Conservation (phyloP, 2,888 invertebrate species). For the Adineta ricciae region DNA sequence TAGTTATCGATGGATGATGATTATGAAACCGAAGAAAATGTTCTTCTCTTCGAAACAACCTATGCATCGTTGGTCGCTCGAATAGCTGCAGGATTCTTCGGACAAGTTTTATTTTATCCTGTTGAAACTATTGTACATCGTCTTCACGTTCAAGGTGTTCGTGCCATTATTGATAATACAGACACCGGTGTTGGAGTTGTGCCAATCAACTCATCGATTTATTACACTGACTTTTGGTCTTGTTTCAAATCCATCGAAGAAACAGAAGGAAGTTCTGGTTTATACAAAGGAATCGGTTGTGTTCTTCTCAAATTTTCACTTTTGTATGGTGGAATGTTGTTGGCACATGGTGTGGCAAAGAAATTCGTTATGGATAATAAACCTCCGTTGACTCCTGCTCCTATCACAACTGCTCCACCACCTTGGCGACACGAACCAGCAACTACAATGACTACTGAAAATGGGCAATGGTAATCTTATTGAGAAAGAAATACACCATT, state of each 20-base stretch:
- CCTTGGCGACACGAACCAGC: background rate
- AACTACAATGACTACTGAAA: background rate
- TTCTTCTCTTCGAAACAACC: constrained; percentile 11
- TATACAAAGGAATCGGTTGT: background rate
- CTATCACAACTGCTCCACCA: background rate
- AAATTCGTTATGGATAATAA: background rate
- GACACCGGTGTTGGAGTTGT: constrained; percentile 82
- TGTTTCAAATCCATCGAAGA: background rate
- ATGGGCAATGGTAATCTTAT: background rate
- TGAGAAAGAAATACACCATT: too few relatives aligned
- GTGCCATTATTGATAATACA: constrained; percentile 91
- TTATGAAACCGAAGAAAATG: constrained; percentile 16
- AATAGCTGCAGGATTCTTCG: background rate
- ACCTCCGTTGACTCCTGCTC: background rate
- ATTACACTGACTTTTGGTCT: constrained; percentile 55
- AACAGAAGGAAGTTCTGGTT: background rate
- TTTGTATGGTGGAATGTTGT: background rate
- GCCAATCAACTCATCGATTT: constrained; percentile 67
- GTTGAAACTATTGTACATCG: constrained; percentile 83
- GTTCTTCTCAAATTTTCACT: background rate
- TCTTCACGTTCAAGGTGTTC: constrained; percentile 73
- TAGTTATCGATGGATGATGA: constrained; percentile 14
- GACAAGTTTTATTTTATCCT: constrained; percentile 59
- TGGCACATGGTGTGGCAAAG: background rate
- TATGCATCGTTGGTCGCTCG: constrained; percentile 16